These are phyloP conservation scores for Sparidentex hasta DNA, from an alignment of 2,797 vertebrate species.

Conservation along the genomic window DNA sequence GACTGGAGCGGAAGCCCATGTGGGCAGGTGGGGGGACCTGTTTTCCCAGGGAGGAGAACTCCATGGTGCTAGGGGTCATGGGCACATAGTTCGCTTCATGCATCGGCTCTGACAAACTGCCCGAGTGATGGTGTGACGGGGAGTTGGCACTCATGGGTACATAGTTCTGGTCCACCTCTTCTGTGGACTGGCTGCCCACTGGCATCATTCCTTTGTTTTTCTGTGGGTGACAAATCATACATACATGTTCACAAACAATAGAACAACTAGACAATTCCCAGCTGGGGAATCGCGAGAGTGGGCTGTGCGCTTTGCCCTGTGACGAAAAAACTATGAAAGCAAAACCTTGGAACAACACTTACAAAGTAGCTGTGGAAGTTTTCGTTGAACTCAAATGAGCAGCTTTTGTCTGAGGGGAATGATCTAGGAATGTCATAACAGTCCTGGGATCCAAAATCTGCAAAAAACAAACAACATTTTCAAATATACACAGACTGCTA, in stretches of 20 bases:
- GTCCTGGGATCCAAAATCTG: conserved; percentile 98
- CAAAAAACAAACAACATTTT: conserved; percentile 65
- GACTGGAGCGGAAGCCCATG: conserved; percentile 98
- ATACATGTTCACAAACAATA: background rate
- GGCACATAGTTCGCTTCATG: conserved; percentile 98
- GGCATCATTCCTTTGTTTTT: conserved; percentile 97
- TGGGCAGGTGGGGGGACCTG: conserved; percentile 98
- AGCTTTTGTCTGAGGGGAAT: conserved; percentile 94
- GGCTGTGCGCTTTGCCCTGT: no score
- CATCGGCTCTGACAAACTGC: conserved; percentile 92
- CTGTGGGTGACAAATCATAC: conserved; percentile 74
- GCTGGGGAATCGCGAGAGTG: no score
- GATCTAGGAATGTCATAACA: conserved; percentile 97
- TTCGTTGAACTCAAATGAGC: conserved; percentile 93
- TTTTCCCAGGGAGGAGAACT: conserved; percentile 97
- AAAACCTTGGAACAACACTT: conserved; percentile 81
- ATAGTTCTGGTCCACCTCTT: conserved; percentile 98
- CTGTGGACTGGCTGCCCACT: conserved; percentile 91
- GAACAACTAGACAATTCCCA: no score
- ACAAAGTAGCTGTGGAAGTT: conserved; percentile 97
- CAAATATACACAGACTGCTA: background rate
- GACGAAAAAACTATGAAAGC: no score
- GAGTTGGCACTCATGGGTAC: conserved; percentile 99
- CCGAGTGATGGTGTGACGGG: conserved; percentile 93
- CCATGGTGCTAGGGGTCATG: conserved; percentile 97